phyloP scores from a whole-genome alignment of 35 echinoderm and acorn worm genomes.

The Strongylocentrotus purpuratus region DNA sequence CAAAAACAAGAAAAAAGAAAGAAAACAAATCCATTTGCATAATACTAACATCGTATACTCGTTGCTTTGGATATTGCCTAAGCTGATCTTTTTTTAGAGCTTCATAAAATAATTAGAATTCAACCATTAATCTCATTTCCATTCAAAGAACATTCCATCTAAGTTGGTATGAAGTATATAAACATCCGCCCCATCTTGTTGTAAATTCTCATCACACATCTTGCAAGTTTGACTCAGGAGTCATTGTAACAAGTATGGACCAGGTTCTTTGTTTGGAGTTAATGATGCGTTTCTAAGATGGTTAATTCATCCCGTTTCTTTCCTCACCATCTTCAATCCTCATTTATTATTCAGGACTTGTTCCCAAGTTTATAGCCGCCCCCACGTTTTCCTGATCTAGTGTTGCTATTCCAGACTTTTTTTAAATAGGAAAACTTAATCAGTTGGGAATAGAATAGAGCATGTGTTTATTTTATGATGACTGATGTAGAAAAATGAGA shows the following conservation, averaged over 20 bases:
- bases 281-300: conserved; percentile 11
- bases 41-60: too few species aligned
- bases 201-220: background rate
- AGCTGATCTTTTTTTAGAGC: background rate
- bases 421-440: too few species aligned
- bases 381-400: background rate
- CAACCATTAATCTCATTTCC: background rate
- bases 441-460: too few species aligned
- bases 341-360: background rate
- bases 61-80: too few species aligned
- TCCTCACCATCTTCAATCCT: background rate
- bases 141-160: background rate
- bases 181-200: background rate
- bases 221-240: background rate
- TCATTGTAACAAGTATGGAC: background rate
- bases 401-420: too few species aligned
- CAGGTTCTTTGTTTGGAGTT: background rate
- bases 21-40: too few species aligned
- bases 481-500: background rate
- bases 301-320: background rate
- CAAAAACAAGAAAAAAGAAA: too few species aligned
- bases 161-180: background rate
- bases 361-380: background rate
- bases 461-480: too few species aligned
- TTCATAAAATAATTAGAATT: background rate